Evolutionary conservation across 2,113 vertebrate species (phyloP), one percentile per base, ranked within the genome.

Genomic region (Chloropsis hardwickii): DNA sequence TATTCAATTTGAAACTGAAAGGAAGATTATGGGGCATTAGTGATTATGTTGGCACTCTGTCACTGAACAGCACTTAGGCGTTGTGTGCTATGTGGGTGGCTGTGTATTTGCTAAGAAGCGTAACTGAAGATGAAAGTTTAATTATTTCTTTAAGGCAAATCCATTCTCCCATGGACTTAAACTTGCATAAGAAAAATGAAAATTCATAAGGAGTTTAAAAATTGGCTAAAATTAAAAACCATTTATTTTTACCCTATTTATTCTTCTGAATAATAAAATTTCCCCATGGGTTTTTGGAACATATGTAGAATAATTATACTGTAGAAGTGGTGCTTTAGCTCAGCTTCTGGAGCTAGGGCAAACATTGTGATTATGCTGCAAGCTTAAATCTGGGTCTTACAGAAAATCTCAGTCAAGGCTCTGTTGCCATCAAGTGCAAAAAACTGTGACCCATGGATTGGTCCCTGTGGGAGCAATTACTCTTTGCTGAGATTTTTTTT

Each of bases 391-490:
- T 95, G 45, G 85, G 91, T 92, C 95, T 97, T 95, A 65, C 74
- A 94, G 94, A 96, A 97, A 95, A 97, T 95, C 95, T 97, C 91
- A 94, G 97, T 97, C 96, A 97, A 94, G 96, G 93, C 96, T 97
- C 96, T 96, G 85, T 97, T 97, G 95, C 95, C 93, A 88, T 98
- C 97, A 95, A 95, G 96, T 96, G 97, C 96, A 96, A 97, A 98
- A 97, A 96, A 92, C 91, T 97, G 97, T 98, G 97, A 98, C 98
- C 97, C 64, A 28, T 58, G 97, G 97, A 98, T 98, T 97, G 96
- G 98, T 99, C 99, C 98, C 99, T 98, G 35, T 81, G 99, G 98
- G 99, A 99, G 98, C 98, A 99, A 99, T 99, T 99, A 99, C 97
- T 97, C 94, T 96, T 86, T 90, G 93, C 97, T 95, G 94, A 89